Base-by-base conservation (phyloP, 2,113 vertebrate species). In the Coptodon bakossiorum region DNA sequence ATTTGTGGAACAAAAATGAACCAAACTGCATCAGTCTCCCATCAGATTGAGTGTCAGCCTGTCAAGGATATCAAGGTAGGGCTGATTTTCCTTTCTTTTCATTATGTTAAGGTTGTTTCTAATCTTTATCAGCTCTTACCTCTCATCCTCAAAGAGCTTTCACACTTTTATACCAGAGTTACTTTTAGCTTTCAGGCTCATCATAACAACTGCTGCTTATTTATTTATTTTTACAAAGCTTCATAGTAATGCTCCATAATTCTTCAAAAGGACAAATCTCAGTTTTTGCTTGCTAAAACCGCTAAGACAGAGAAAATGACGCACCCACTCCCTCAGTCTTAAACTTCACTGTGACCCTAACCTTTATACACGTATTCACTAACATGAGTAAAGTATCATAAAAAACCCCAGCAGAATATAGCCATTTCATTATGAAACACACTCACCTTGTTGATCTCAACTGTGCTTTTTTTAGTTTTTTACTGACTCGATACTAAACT, bases 41-140 rank as follows among this genome's bases (percentile, higher is more conserved):
- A 95, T 92, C 94, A 95, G 90, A 95, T 94, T 11, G 89, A 95
- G 12, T 94, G 88, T 81, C 90, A 94, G 76, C 86, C 94, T 8
- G 9, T 14, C 36, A 95, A 93, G 36, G 93, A 94, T 5, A 9
- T 4, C 73, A 95, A 95, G 94, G 94, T 95, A 91, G 38, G 90
- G 63, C 8, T 38, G 27, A 52, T 87, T 53, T 59, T 8, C 52
- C 22, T 78, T 78, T 52, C 9, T 48, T 76, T 78, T 76, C 13
- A 71, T 27, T 14, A 5, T 66, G 24, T 11, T 73, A 13, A 5
- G 29, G 12, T 17, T 61, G 57, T 82, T 63, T 68, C 66, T 24
- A 13, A 17, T 71, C 59, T 27, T 68, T 9, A 16, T 38, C 22
- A 12, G 14, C 19, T 27, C 22, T 54, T 24, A 13, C 40, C 36